Evolutionary conservation across 2,113 vertebrate genomes (phyloP).

Genomic region (Megalops atlanticus): DNA sequence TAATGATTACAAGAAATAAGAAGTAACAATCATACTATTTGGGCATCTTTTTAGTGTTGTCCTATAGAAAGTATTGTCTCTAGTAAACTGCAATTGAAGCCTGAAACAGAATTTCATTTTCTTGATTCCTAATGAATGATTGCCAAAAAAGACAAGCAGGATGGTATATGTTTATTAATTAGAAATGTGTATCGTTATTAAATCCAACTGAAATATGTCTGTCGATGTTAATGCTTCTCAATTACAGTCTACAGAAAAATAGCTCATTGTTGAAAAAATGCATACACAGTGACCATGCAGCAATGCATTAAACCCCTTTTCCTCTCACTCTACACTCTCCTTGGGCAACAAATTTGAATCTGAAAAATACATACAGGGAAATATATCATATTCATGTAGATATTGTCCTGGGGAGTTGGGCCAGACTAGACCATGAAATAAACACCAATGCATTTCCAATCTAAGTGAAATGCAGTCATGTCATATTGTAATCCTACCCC

Average conservation of each 20-base stretch:
- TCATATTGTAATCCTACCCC: too few species aligned
- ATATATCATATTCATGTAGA: too few species aligned
- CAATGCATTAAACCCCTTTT: not conserved
- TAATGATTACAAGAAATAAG: too few species aligned
- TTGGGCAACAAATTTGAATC: not conserved
- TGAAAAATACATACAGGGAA: not conserved
- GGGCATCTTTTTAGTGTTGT: slow-evolving; percentile 1
- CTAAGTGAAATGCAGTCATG: too few species aligned
- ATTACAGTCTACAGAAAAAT: not conserved
- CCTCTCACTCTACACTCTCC: not conserved
- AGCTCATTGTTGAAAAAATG: not conserved
- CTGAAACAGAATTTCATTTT: not conserved
- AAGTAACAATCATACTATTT: too few species aligned
- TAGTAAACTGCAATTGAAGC: not conserved
- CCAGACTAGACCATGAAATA: too few species aligned
- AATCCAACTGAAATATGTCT: not conserved
- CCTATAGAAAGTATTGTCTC: not conserved
- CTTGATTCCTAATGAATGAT: not conserved
- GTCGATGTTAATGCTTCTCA: not conserved
- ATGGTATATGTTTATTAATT: not conserved
- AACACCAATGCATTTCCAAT: too few species aligned
- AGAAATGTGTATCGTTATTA: not conserved
- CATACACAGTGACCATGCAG: not conserved
- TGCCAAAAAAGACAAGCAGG: not conserved
- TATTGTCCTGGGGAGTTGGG: too few species aligned